These are phyloP conservation scores for Porites cylindrica DNA, from an alignment of 92 coral and sea anemone species.

Conservation along the genomic window DNA sequence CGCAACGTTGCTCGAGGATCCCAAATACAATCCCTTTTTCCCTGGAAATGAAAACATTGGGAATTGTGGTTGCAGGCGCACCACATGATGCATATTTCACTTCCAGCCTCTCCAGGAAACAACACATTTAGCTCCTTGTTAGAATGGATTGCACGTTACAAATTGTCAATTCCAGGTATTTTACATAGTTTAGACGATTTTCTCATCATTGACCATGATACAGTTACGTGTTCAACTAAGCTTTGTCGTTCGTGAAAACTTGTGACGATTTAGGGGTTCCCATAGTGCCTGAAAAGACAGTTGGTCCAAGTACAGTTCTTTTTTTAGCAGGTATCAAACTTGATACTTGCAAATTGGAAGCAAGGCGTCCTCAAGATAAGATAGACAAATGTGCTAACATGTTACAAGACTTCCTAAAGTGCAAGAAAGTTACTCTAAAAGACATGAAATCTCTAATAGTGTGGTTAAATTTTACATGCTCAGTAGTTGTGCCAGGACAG, in stretches of 20 bases:
- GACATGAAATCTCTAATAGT: not conserved
- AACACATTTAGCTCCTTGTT: slow-evolving; percentile 42
- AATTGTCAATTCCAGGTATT: slow-evolving; percentile 24
- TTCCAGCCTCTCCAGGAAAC: not conserved
- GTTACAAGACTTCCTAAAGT: not conserved
- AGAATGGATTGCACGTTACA: slow-evolving; percentile 59
- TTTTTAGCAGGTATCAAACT: slow-evolving; percentile 67
- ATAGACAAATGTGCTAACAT: slow-evolving; percentile 24
- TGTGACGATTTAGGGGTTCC: slow-evolving; percentile 55
- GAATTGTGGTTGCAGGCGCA: not conserved
- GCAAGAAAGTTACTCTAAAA: not conserved
- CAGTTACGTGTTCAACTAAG: slow-evolving; percentile 1
- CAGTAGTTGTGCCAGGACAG: too few species aligned
- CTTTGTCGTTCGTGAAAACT: slow-evolving; percentile 25
- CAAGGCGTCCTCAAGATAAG: slow-evolving; percentile 56
- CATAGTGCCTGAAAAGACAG: slow-evolving; percentile 68
- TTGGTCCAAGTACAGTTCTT: slow-evolving; percentile 51
- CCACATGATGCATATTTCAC: not conserved
- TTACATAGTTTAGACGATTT: slow-evolving; percentile 64
- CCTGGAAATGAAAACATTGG: not conserved
- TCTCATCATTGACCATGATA: slow-evolving; percentile 20
- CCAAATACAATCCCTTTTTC: not conserved
- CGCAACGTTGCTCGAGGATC: too few species aligned
- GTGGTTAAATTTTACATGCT: too few species aligned
- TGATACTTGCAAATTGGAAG: slow-evolving; percentile 39